These are phyloP conservation scores for Tapirus terrestris DNA, from an alignment of 2,113 vertebrate species.

Conservation along the genomic window DNA sequence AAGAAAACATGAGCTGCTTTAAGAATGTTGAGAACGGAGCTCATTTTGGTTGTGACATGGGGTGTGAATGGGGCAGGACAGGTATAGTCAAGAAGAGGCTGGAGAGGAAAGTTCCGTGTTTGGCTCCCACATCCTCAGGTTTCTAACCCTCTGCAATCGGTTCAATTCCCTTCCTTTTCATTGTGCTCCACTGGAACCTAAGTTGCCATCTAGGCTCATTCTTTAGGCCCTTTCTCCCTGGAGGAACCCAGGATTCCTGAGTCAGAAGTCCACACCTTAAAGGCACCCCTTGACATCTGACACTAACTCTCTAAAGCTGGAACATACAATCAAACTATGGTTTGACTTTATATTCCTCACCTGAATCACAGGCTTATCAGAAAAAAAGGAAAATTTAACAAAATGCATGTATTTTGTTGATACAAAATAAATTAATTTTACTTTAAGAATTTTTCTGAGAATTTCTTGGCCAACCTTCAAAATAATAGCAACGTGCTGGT, in stretches of 20 bases:
- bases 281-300: not conserved
- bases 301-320: no score
- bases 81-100: not conserved
- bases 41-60: not conserved
- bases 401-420: not conserved
- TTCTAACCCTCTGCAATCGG: not conserved
- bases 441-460: not conserved
- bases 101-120: not conserved
- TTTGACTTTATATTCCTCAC: not conserved
- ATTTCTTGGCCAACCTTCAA: not conserved
- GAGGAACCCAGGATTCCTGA: not conserved
- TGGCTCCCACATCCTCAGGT: not conserved
- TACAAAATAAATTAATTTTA: not conserved
- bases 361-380: not conserved
- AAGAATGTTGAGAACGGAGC: not conserved
- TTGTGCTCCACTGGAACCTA: not conserved
- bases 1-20: not conserved
- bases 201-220: not conserved
- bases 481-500: not conserved
- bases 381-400: not conserved
- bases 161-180: not conserved
- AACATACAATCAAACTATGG: not conserved
- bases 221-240: not conserved
- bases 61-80: not conserved
- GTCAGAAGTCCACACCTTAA: no score